Evolutionary conservation across 2,888 invertebrate species (phyloP), one percentile per base, ranked within the genome.

Genomic region (Muschampia plurimacula): DNA sequence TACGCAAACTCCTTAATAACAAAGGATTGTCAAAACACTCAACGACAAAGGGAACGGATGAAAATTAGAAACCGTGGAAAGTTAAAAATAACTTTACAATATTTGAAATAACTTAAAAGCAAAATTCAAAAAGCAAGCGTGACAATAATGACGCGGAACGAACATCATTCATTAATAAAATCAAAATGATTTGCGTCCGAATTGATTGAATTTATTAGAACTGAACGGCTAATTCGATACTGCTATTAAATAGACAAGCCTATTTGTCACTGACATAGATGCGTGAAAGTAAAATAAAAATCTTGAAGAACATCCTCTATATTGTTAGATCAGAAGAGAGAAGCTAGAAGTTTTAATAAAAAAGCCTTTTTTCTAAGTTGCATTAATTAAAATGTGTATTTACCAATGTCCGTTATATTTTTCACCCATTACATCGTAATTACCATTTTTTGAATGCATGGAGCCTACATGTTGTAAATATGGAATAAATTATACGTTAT

Each of bases 211-310:
- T 70, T 69, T 65, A 66, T 71, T 66, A 66, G 44, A 22, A n/a
- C 59, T 65, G 41, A 66, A 22, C 65, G 71, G 73, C 69, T 71
- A 76, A 76, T 74, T 76, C 67, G 74, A 73, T 76, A 65, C 73
- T 55, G 49, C 69, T 36, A 74, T 66, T 74, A 74, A 73, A 73
- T 73, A 64, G 69, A 75, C 72, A 63, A 63, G 41, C 28, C 55
- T 22, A 69, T 69, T 69, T 64, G 63, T 69, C 69, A 63, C 4
- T 63, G 22, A 32, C 57, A 62, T 63, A 55, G 12, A n/a, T 62
- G 49, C 12, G 69, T 69, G 69, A 69, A 64, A 69, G 63, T 69
- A 41, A 41, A 41, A 69, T 63, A 55, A 67, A 67, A 67, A 28
- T 28, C 22, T 57, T 57, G 22, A 52, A 28, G 28, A 28, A 22